Evolutionary conservation across 2,113 vertebrate genomes (phyloP).

Genomic region (Festucalex cinctus): DNA sequence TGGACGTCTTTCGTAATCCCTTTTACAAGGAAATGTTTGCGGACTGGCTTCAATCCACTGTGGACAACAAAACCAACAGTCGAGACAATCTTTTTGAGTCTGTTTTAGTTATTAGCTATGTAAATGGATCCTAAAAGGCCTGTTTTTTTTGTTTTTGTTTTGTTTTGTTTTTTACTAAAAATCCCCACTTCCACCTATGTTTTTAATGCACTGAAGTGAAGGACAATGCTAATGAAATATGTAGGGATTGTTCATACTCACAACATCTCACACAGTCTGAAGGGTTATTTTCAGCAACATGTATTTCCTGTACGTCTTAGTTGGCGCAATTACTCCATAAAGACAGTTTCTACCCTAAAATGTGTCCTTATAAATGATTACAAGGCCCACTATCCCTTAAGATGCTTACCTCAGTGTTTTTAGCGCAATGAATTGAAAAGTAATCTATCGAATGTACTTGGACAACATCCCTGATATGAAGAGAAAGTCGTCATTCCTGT

Average conservation of each 20-base stretch:
- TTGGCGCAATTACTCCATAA: constrained; percentile 4
- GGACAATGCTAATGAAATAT: constrained; percentile 2
- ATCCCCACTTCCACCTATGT: too few species aligned
- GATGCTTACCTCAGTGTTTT: constrained; percentile 52
- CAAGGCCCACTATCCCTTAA: constrained; percentile 20
- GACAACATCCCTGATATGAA: constrained; percentile 55
- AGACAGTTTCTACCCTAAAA: constrained; percentile 5
- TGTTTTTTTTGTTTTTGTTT: too few species aligned
- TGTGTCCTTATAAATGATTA: constrained; percentile 19
- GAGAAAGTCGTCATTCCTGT: constrained; percentile 64
- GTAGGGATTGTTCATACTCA: constrained; percentile 1
- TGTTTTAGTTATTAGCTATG: neutral
- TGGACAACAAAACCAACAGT: neutral
- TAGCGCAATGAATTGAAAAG: constrained; percentile 53
- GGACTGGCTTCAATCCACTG: neutral
- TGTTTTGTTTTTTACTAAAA: too few species aligned
- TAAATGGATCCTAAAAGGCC: neutral
- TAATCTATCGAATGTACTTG: constrained; percentile 50
- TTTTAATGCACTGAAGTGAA: constrained; percentile 1
- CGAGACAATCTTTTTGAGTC: neutral
- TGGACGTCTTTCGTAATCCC: neutral
- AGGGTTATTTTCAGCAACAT: constrained; percentile 2
- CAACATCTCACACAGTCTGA: constrained; percentile 7
- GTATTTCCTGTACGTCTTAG: constrained; percentile 4
- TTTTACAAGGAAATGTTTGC: too few species aligned